These are phyloP conservation scores for Polietes domitor DNA, from an alignment of 2,888 invertebrate species.

Conservation along the genomic window DNA sequence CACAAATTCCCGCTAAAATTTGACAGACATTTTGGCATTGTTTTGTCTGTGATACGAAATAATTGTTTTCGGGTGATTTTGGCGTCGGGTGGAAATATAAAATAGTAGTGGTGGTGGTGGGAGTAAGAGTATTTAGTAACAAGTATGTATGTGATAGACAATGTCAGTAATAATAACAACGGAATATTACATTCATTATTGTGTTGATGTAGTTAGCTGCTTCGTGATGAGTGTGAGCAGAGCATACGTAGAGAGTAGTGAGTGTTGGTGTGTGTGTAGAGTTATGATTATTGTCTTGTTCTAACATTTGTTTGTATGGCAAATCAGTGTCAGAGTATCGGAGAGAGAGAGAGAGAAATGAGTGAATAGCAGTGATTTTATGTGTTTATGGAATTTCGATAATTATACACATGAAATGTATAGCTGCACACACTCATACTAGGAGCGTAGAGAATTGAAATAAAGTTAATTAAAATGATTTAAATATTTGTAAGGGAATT, in stretches of 20 bases:
- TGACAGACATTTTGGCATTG: constrained; percentile 62
- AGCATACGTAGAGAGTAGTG: neutral
- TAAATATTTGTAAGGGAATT: constrained; percentile 46
- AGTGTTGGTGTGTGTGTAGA: constrained; percentile 5
- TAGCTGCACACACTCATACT: neutral
- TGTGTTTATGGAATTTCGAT: constrained; percentile 58
- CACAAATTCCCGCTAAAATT: constrained; percentile 45
- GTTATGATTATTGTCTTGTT: constrained; percentile 50
- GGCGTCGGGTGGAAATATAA: neutral
- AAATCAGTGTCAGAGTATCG: constrained; percentile 16
- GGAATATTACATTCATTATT: constrained; percentile 14
- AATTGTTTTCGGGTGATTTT: constrained; percentile 41
- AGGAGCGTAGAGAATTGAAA: constrained; percentile 36
- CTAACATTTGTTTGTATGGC: constrained; percentile 45
- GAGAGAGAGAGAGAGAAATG: neutral
- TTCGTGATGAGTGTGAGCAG: no score
- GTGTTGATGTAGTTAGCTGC: no score
- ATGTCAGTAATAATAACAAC: constrained; percentile 4
- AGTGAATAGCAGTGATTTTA: constrained; percentile 35
- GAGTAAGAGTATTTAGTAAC: neutral
- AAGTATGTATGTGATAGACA: neutral
- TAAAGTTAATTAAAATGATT: constrained; percentile 61
- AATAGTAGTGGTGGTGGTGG: neutral
- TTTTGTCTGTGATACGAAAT: constrained; percentile 51
- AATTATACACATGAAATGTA: constrained; percentile 27